Base-by-base conservation (phyloP, 2,888 invertebrate genomes). In the Acanthosepion lycidas region DNA sequence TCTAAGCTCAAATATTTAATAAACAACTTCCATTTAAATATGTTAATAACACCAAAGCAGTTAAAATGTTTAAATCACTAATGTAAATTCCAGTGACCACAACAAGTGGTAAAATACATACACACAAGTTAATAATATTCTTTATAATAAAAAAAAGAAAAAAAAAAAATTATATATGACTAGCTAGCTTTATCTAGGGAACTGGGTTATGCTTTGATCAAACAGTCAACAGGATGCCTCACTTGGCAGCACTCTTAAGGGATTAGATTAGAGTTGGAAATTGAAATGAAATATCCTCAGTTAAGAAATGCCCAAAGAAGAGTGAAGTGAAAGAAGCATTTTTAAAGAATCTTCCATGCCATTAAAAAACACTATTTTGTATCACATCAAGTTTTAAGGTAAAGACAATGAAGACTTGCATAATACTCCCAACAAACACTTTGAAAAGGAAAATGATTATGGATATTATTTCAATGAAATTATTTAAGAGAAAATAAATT, bases 241-340 rank as follows among this genome's bases (percentile, higher is more conserved):
- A 78, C n/a, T 78, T n/a, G 78, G 15, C 78, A 33, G 12, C n/a
- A 33, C 78, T 78, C 78, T 78, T 78, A 33, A 78, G 78, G 78
- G 78, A 78, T 78, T 33, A n/a, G 78, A 78, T 78, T 78, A 78
- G n/a, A 78, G 15, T 78, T n/a, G 78, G 78, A 78, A 78, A 78
- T 78, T 78, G 78, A 78, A 78, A 78, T 33, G 78, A 78, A 78
- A 78, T 78, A 78, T 78, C n/a, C n/a, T 59, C 59, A n/a, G 78
- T 33, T 33, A n/a, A 78, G n/a, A n/a, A 78, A 78, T 18, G 64
- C 64, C 23, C 28, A n/a, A 78, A 15, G 33, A n/a, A 18, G 9
- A 33, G n/a, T 1, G 33, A 18, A 33, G 12, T 78, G 78, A 78
- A 33, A 33, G n/a, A 12, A 15, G 12, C 78, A 33, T 78, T 78